A percentile compares a stretch with the other conserved stretches of the same genome.
These are phyloP conservation scores for Theretra japonica DNA, from an alignment of 2,888 invertebrate genomes.

Conservation along the genomic window DNA sequence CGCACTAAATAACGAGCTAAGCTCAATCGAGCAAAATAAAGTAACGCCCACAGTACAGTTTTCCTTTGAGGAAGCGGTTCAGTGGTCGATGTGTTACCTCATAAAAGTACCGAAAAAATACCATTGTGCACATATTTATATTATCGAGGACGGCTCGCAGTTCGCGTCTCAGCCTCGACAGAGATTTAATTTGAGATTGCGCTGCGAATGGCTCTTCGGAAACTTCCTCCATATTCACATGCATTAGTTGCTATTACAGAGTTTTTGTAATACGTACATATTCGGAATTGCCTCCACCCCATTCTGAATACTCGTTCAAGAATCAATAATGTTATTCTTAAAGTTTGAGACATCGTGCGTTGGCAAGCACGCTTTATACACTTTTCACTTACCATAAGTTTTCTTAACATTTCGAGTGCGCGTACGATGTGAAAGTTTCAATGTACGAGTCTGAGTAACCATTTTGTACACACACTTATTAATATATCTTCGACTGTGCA, in stretches of 20 bases:
- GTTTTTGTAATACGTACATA: conserved; percentile 62
- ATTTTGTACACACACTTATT: conserved; percentile 26
- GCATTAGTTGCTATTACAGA: conserved; percentile 70
- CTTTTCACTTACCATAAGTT: conserved; percentile 25
- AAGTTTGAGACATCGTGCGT: conserved; percentile 37
- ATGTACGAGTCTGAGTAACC: not conserved
- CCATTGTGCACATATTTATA: conserved; percentile 61
- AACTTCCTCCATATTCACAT: conserved; percentile 76
- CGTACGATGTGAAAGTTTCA: conserved; percentile 14
- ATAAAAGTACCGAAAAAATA: conserved; percentile 58
- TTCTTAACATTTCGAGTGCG: conserved; percentile 21
- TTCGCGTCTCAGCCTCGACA: conserved; percentile 60
- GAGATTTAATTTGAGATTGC: conserved; percentile 82
- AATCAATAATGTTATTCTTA: conserved; percentile 48
- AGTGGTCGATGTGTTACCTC: conserved; percentile 51
- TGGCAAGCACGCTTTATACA: conserved; percentile 19
- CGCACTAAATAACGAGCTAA: not conserved
- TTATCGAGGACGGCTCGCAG: conserved; percentile 54
- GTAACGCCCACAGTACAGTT: conserved; percentile 28
- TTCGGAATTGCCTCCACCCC: conserved; percentile 59
- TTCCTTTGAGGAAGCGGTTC: conserved; percentile 44
- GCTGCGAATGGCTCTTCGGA: conserved; percentile 63
- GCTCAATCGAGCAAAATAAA: conserved; percentile 10
- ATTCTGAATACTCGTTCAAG: conserved; percentile 47
- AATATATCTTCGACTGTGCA: not conserved